Conservation (phyloP, 37 sponge, comb jelly and placozoan genomes). For the Spongilla lacustris region DNA sequence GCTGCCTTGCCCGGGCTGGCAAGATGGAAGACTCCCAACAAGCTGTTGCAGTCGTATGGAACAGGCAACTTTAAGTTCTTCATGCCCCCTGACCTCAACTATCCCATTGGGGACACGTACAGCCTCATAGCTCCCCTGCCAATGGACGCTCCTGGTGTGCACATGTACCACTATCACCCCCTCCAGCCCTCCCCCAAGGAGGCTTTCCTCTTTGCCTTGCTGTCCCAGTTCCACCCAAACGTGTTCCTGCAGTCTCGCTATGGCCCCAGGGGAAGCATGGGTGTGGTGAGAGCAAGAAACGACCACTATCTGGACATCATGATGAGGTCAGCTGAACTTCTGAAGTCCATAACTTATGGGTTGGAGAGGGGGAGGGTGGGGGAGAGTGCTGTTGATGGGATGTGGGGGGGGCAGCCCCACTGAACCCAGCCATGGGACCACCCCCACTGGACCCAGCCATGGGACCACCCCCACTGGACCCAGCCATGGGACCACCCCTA, state of each 20-base stretch:
- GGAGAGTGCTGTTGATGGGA: too few relatives aligned
- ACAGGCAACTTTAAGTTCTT: slow-evolving; percentile 69
- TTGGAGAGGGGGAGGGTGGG: not conserved
- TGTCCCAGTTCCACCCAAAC: slow-evolving; percentile 80
- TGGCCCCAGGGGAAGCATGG: slow-evolving; percentile 82
- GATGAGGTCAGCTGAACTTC: slow-evolving; percentile 78
- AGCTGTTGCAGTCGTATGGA: slow-evolving; percentile 56
- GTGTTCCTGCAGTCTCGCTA: slow-evolving; percentile 75
- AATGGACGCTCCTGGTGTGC: not conserved
- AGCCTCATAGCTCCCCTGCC: slow-evolving; percentile 34
- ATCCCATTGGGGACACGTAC: slow-evolving; percentile 61
- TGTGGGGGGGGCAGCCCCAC: too few relatives aligned
- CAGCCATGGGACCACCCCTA: not conserved
- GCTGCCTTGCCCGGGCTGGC: slow-evolving; percentile 62
- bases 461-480: not conserved
- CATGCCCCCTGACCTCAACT: slow-evolving; percentile 43
- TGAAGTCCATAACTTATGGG: too few relatives aligned
- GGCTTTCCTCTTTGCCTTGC: slow-evolving; percentile 57
- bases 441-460: not conserved
- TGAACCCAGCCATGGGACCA: too few relatives aligned
- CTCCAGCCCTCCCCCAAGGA: slow-evolving; percentile 47
- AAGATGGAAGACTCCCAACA: slow-evolving; percentile 48
- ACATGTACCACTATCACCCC: slow-evolving; percentile 68
- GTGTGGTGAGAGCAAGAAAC: slow-evolving; percentile 77
- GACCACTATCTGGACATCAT: slow-evolving; percentile 68